Conservation (phyloP, 2,113 vertebrate genomes). For the Rostratula benghalensis region DNA sequence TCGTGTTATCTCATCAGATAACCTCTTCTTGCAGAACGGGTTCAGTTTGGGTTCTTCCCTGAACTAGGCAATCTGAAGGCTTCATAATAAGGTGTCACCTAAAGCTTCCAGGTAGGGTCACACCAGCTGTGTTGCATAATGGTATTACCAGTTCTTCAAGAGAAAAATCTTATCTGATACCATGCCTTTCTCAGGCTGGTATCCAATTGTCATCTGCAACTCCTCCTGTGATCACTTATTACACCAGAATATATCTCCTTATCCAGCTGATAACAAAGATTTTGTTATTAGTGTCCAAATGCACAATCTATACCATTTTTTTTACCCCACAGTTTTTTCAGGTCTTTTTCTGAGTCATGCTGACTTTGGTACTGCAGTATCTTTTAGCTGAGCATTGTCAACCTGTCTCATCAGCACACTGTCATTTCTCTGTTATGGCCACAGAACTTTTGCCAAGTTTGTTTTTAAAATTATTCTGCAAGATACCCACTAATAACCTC, state of each 20-base stretch:
- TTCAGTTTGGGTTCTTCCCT: background rate
- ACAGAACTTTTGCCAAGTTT: background rate
- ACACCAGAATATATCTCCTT: background rate
- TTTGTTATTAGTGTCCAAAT: background rate
- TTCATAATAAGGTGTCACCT: background rate
- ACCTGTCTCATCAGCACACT: fast-evolving
- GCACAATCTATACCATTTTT: background rate
- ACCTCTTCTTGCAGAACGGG: background rate
- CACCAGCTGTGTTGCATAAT: background rate
- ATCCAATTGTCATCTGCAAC: background rate
- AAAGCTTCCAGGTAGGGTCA: background rate
- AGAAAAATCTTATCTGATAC: background rate
- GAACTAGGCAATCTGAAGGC: background rate
- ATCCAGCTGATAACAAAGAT: background rate
- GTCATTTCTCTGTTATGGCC: background rate
- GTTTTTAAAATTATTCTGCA: background rate
- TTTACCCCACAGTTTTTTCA: background rate
- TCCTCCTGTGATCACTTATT: background rate
- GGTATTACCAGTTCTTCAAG: background rate
- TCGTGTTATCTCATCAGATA: background rate
- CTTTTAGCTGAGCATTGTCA: background rate
- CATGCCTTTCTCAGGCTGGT: background rate
- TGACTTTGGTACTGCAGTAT: background rate
- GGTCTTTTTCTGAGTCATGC: background rate
- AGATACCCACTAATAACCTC: background rate